Evolutionary conservation across 2,888 invertebrate species (phyloP), one percentile per base, ranked within the genome.

Genomic region (Mesochorus sp.): DNA sequence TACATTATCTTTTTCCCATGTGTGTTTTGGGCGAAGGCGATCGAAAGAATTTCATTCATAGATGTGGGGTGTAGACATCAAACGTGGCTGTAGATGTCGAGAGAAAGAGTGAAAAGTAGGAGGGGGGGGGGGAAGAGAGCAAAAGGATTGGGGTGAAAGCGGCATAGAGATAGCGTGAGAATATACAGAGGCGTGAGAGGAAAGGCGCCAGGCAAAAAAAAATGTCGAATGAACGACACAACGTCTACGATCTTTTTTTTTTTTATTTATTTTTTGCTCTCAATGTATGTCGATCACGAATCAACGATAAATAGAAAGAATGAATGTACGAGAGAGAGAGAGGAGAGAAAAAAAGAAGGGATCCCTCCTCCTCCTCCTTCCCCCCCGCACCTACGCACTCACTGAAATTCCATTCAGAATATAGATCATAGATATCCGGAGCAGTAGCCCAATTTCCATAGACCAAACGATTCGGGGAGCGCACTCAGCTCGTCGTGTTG

Each of bases 1-100:
- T 81, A 73, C n/a, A 79, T 75, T 80, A 61, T 66, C 44, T 67
- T 28, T 44, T 49, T 21, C 47, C n/a, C 28, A 24, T 72, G 31
- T 24, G n/a, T 5, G 5, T 37, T 21, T 4, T 8, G 39, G 39
- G 62, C 73, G 72, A 73, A 73, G 73, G 83, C 75, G 82, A 83
- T 81, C 85, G 83, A 86, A 88, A 87, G 87, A 87, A 87, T 87
- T 84, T 84, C 87, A 87, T 87, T 87, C 87, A 87, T 87, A 87
- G 85, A 83, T 83, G 84, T 81, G 82, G n/a, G n/a, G n/a, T n/a
- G 84, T 80, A 84, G 82, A 68, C 72, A 70, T 75, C 64, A n/a
- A n/a, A 44, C n/a, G 19, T 28, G 14, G 61, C 17, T 61, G 81
- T 77, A 73, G 79, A 67, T 74, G 80, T 73, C 76, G 82, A 82